phyloP scores from a whole-genome alignment of 1,140 invertebrate species.

The Lordiphosa collinella region DNA sequence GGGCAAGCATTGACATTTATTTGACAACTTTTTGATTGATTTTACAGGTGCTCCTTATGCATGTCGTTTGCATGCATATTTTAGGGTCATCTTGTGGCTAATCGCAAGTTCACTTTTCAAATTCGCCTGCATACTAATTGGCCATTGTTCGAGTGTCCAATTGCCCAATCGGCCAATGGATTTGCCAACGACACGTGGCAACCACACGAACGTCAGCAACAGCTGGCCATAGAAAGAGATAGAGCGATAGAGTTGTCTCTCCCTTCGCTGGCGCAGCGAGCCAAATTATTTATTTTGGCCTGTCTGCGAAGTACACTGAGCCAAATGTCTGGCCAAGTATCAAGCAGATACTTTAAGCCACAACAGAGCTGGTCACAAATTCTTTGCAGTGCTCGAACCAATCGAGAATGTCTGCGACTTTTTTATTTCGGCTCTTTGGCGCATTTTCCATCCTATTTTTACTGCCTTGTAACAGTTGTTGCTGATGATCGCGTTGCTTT shows the following conservation, averaged over 20 bases:
- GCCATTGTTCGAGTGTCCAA: constrained; percentile 20
- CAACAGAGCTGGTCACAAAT: background rate
- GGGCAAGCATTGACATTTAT: constrained; percentile 59
- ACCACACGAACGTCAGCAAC: constrained; percentile 53
- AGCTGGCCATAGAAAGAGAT: constrained; percentile 52
- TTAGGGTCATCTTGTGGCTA: constrained; percentile 30
- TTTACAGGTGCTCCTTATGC: constrained; percentile 63
- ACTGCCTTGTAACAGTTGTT: constrained; percentile 66
- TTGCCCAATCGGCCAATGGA: constrained; percentile 58
- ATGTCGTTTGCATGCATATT: constrained; percentile 6
- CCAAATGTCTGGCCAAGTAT: constrained; percentile 9
- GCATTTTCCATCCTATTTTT: constrained; percentile 71
- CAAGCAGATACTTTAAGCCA: background rate
- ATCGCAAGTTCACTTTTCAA: constrained; percentile 68
- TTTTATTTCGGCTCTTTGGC: constrained; percentile 42
- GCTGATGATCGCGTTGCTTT: constrained; percentile 29
- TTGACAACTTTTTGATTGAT: constrained; percentile 78
- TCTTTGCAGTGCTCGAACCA: constrained; percentile 21
- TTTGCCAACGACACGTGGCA: constrained; percentile 66
- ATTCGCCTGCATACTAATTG: constrained; percentile 52
- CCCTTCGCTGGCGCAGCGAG: constrained; percentile 48
- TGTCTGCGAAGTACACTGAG: constrained; percentile 40
- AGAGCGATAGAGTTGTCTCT: constrained; percentile 22
- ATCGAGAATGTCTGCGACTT: constrained; percentile 41
- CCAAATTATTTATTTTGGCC: constrained; percentile 70